phyloP scores from a whole-genome alignment of 2,113 vertebrate genomes.

The Ciconia boyciana region DNA sequence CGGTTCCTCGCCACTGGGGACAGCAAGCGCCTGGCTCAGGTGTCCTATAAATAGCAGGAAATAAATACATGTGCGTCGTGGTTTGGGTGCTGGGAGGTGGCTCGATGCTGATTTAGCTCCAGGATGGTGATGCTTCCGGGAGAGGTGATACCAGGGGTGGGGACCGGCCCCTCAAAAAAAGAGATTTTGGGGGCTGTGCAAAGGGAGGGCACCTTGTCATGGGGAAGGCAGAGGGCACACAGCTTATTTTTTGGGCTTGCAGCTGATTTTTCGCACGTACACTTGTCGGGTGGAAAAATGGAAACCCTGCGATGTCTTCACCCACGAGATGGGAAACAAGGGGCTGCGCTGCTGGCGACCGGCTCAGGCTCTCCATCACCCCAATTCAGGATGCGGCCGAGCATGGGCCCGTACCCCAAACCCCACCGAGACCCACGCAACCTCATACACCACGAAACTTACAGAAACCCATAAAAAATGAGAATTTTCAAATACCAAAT shows the following conservation, averaged over 20 bases:
- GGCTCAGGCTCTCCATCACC: neutral
- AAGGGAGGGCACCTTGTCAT: neutral
- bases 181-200: neutral
- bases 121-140: neutral
- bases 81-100: neutral
- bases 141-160: neutral
- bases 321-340: neutral
- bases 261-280: neutral
- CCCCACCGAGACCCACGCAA: accelerated
- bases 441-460: neutral
- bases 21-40: neutral
- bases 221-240: neutral
- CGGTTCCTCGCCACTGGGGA: neutral
- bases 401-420: neutral
- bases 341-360: accelerated
- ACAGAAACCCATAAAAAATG: accelerated
- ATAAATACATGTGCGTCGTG: neutral
- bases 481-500: neutral
- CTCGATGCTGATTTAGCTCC: neutral
- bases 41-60: neutral
- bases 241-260: neutral
- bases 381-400: neutral
- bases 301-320: neutral
- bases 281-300: neutral
- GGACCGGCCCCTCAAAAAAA: neutral